Evolutionary conservation across 2,797 vertebrate species (phyloP).

Genomic region (Cossypha caffra): DNA sequence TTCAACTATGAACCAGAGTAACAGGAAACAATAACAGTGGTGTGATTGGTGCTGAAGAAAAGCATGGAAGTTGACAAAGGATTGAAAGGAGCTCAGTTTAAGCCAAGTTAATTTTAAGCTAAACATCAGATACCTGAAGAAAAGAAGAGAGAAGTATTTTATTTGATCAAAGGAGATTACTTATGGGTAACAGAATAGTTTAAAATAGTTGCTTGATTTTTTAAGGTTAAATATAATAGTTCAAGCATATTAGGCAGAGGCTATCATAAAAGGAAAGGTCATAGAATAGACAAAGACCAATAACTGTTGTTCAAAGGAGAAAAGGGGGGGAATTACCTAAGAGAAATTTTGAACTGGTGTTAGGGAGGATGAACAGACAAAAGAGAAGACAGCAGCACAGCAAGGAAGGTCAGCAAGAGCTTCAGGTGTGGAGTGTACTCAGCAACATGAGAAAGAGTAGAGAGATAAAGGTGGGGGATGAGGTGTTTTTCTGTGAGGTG

Average conservation of each 20-base stretch:
- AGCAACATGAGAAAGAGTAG: neutral
- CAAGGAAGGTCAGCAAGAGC: neutral
- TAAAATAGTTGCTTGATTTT: neutral
- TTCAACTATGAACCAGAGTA: neutral
- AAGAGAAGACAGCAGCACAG: neutral
- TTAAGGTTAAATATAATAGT: neutral
- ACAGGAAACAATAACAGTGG: neutral
- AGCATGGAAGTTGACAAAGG: neutral
- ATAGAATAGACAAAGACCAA: neutral
- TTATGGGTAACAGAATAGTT: neutral
- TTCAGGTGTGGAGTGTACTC: neutral
- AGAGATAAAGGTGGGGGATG: neutral
- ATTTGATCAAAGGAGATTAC: neutral
- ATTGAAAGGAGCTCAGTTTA: neutral
- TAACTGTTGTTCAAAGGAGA: neutral
- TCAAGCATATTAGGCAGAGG: neutral
- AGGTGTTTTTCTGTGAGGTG: neutral
- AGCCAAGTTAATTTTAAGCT: neutral
- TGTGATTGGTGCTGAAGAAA: neutral
- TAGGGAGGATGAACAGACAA: neutral
- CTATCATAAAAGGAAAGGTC: neutral
- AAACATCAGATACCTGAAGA: neutral
- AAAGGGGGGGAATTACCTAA: fast-evolving
- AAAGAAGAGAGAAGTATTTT: neutral
- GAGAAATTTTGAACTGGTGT: neutral